Evolutionary conservation across 2,113 vertebrate genomes (phyloP).

Genomic region (Nesoenas mayeri): DNA sequence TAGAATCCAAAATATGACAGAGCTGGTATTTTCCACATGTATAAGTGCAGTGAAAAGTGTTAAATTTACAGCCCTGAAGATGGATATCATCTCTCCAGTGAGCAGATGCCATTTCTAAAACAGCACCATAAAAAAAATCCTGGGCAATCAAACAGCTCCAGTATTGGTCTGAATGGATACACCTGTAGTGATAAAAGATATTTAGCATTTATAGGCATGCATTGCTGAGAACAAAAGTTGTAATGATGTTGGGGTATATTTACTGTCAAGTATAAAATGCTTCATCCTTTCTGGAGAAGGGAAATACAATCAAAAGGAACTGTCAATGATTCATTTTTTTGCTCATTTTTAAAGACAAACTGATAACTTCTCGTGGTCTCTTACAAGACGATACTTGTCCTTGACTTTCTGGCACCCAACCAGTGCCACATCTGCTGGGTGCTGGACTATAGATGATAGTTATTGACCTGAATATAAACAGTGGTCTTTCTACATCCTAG

Average conservation of each 20-base stretch:
- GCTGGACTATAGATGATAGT: neutral
- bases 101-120: neutral
- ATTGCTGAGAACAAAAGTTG: neutral
- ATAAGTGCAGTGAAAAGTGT: neutral
- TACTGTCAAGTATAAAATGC: neutral
- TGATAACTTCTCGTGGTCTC: neutral
- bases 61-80: neutral
- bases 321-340: neutral
- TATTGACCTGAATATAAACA: neutral
- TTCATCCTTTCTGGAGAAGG: neutral
- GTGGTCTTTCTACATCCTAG: neutral
- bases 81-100: neutral
- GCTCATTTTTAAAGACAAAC: neutral
- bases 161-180: neutral
- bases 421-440: neutral
- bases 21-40: neutral
- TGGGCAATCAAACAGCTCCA: neutral
- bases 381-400: neutral
- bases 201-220: neutral
- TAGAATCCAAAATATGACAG: neutral
- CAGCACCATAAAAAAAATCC: neutral
- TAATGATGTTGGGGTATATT: neutral
- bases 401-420: neutral
- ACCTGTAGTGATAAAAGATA: neutral
- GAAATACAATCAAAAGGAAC: neutral